Base-by-base conservation (phyloP, 2,113 vertebrate genomes). In the Lophotis ruficrista region DNA sequence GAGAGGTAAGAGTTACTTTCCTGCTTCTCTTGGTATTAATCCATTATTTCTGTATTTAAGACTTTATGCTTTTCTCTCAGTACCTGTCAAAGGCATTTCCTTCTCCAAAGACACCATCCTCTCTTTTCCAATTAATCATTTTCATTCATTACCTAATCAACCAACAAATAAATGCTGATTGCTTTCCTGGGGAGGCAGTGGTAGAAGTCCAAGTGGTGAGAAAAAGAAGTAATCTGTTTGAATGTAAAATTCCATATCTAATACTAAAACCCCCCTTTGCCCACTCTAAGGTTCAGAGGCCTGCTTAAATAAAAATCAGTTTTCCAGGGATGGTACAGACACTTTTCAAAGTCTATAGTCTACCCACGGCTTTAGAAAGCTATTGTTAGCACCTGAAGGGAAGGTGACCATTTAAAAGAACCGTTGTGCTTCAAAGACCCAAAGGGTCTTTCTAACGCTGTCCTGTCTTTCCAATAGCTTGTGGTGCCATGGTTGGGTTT, bases 401-500 rank as follows among this genome's bases (percentile, higher is more conserved):
- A 97, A 96, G 72, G 33, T 60, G 75, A 82, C 86, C 87, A 82
- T 89, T 91, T 89, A 54, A 47, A 89, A 53, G 53, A 93, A 93
- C 81, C 19, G 19, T 45, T 83, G 58, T 25, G 47, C 76, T 97
- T 95, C 61, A 83, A 81, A 96, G 79, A 69, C 45, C 35, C 35
- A 28, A 75, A 72, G 72, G 58, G 21, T 86, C 69, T 62, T 86
- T 90, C 81, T 91, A 92, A 84, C 38, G 43, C 31, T 90, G 78
- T 93, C 60, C 45, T 75, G 20, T 84, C 93, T 96, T 77, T 86
- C 56, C 77, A 89, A 78, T 30, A 72, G 83, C 38, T 91, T 81
- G 73, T 90, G 38, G 60, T 89, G 57, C 35, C 61, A 61, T 37
- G 30, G 88, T 86, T 80, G 87, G 43, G 31, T 84, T 94, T 96